Evolutionary conservation across 2,797 vertebrate genomes (phyloP).

Genomic region (Urophycis tenuis): DNA sequence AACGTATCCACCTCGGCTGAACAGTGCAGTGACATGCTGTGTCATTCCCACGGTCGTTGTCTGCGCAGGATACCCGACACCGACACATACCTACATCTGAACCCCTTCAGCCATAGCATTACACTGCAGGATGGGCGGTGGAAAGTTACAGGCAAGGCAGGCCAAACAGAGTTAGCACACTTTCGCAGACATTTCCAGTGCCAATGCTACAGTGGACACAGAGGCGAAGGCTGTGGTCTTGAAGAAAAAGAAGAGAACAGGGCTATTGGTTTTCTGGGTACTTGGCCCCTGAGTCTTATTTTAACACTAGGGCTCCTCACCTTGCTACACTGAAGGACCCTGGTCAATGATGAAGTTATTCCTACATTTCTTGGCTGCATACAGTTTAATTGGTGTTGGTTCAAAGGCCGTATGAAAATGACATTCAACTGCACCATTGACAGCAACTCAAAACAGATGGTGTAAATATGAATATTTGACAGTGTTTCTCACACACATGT

Average conservation of each 20-base stretch:
- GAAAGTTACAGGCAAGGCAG: slow-evolving; percentile 54
- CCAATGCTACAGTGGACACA: slow-evolving; percentile 77
- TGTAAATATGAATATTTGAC: slow-evolving; percentile 2
- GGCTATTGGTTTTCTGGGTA: slow-evolving; percentile 49
- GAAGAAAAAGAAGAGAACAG: slow-evolving; percentile 53
- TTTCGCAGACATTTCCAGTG: slow-evolving; percentile 69
- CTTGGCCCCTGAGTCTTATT: slow-evolving; percentile 57
- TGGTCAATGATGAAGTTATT: background rate
- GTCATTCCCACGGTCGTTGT: slow-evolving; percentile 70
- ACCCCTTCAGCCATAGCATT: slow-evolving; percentile 62
- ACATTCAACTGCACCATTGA: background rate
- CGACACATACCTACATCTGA: slow-evolving; percentile 73
- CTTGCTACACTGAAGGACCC: slow-evolving; percentile 60
- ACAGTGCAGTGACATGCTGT: slow-evolving; percentile 67
- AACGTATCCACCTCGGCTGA: slow-evolving; percentile 73
- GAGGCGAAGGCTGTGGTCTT: slow-evolving; percentile 62
- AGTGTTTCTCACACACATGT: background rate
- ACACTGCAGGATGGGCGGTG: slow-evolving; percentile 46
- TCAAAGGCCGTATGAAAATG: slow-evolving; percentile 7
- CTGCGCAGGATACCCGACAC: slow-evolving; percentile 57
- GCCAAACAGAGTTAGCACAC: slow-evolving; percentile 47
- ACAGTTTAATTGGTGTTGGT: slow-evolving; percentile 2
- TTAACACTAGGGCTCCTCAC: slow-evolving; percentile 58
- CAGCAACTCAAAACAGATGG: background rate
- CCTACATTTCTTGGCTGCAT: background rate